Percentiles rank a stretch among this genome's conserved stretches.
These are phyloP conservation scores for Phrynocephalus vlangalii DNA, from an alignment of 2,797 vertebrate species.

Conservation along the genomic window DNA sequence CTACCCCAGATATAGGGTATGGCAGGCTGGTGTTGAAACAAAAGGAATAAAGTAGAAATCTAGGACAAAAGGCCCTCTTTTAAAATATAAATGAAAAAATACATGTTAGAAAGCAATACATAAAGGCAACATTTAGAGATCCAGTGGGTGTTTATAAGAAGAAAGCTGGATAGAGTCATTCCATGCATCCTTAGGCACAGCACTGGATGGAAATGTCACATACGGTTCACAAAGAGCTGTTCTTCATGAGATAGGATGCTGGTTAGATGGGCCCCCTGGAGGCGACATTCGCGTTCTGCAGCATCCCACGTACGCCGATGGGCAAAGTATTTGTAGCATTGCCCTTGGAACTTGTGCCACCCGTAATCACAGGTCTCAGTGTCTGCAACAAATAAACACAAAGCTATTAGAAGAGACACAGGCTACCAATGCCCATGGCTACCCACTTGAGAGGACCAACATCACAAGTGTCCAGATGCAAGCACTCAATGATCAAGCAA, in stretches of 20 bases:
- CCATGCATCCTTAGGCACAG: not conserved
- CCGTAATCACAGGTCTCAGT: constrained; percentile 93
- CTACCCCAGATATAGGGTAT: not conserved
- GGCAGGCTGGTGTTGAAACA: not conserved
- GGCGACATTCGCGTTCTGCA: constrained; percentile 93
- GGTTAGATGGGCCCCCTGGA: constrained; percentile 92
- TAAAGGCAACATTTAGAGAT: not conserved
- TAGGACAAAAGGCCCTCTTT: not conserved
- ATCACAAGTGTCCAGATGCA: not conserved
- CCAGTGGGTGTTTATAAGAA: not conserved
- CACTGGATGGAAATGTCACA: constrained; percentile 60
- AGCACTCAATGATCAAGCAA: not conserved
- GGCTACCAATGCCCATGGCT: not conserved
- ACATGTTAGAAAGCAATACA: constrained; percentile 2
- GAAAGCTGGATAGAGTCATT: not conserved
- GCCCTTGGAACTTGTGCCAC: constrained; percentile 99
- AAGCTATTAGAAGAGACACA: not conserved
- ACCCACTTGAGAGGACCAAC: not conserved
- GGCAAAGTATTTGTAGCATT: constrained; percentile 96
- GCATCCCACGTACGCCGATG: constrained; percentile 93
- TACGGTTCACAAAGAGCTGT: constrained; percentile 96
- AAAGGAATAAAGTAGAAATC: constrained; percentile 2
- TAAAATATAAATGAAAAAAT: constrained; percentile 25
- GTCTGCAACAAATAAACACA: constrained; percentile 78
- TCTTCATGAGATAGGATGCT: constrained; percentile 94